Evolutionary conservation across 2,113 vertebrate species (phyloP).

Genomic region (Odobenus rosmarus): DNA sequence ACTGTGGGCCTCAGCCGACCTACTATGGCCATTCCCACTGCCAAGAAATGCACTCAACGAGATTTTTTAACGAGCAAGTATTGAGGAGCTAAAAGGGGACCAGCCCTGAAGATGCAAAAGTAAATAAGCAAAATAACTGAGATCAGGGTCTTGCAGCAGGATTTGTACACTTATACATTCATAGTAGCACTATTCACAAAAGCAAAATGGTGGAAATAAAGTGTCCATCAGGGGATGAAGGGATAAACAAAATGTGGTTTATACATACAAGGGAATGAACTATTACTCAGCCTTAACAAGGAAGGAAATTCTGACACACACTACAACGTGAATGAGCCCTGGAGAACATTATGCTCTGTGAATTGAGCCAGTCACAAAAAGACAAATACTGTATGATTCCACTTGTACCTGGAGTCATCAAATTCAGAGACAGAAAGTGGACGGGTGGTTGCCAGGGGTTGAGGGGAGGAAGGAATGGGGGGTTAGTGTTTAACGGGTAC

Average conservation of each 20-base stretch:
- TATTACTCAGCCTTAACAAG: not conserved
- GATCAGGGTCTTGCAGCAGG: not conserved
- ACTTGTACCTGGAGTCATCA: not conserved
- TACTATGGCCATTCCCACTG: not conserved
- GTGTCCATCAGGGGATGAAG: not conserved
- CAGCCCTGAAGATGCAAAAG: not conserved
- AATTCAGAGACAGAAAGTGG: not conserved
- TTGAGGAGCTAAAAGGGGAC: not conserved
- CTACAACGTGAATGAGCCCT: not conserved
- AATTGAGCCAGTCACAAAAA: not conserved
- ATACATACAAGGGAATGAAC: not conserved
- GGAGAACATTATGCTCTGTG: not conserved
- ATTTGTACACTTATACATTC: not conserved
- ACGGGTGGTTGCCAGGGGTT: too few species aligned
- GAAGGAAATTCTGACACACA: not conserved
- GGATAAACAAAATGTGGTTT: not conserved
- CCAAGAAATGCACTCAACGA: not conserved
- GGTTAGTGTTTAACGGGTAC: not conserved
- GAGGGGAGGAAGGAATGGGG: too few species aligned
- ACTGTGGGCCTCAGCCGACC: not conserved
- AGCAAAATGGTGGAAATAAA: not conserved
- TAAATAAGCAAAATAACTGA: not conserved
- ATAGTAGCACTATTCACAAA: not conserved
- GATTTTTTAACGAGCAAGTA: not conserved
- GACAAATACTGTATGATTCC: not conserved